Evolutionary conservation across 2,797 vertebrate species (phyloP).

Genomic region (Clamator glandarius): DNA sequence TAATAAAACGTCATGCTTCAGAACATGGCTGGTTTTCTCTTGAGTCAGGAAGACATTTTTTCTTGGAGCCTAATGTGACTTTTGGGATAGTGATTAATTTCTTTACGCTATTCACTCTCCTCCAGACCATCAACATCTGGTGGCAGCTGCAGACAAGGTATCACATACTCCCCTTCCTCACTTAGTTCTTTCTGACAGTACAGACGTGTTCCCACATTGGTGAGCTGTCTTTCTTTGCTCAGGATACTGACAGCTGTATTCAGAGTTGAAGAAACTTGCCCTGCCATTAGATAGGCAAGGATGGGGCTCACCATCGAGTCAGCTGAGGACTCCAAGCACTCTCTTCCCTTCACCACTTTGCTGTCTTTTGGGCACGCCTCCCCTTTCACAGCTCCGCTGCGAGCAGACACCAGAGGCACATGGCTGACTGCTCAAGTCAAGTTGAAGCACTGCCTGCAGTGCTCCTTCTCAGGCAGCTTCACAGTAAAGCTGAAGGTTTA

Average conservation of each 20-base stretch:
- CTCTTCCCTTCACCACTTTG: not conserved
- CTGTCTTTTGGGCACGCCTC: not conserved
- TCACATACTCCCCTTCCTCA: not conserved
- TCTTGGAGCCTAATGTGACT: not conserved
- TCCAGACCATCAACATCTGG: not conserved
- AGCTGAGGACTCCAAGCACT: not conserved
- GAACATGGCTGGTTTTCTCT: not conserved
- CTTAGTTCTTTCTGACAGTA: not conserved
- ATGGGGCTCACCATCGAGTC: accelerated
- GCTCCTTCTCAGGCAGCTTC: not conserved
- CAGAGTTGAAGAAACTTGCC: not conserved
- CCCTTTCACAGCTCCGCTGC: not conserved
- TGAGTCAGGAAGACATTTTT: not conserved
- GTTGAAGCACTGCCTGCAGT: not conserved
- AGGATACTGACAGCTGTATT: not conserved
- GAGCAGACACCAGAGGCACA: not conserved
- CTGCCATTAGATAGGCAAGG: not conserved
- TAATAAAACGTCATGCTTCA: not conserved
- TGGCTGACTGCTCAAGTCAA: not conserved
- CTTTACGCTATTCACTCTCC: not conserved
- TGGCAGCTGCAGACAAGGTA: not conserved
- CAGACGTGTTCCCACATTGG: not conserved
- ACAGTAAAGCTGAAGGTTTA: not conserved
- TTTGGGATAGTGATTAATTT: not conserved
- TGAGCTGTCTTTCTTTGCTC: not conserved